phyloP scores from a whole-genome alignment of 2,888 invertebrate genomes.

The Drosophila austrosaltans region DNA sequence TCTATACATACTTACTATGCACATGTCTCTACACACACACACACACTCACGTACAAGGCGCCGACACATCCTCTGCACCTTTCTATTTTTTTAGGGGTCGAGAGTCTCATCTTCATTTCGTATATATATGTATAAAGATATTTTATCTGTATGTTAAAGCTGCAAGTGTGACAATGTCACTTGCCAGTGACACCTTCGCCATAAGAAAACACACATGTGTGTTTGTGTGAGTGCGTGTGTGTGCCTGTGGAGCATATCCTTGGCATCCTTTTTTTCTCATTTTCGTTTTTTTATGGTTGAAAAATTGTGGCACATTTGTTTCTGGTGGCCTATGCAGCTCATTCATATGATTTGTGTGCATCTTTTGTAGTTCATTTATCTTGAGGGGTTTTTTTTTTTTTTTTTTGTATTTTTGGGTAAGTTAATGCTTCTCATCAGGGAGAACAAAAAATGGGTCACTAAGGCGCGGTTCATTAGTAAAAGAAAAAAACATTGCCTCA shows the following conservation, averaged over 20 bases:
- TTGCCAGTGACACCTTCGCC: constrained; percentile 69
- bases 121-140: constrained; percentile 28
- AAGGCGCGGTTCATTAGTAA: constrained; percentile 45
- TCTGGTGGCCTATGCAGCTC: constrained; percentile 30
- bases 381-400: constrained; percentile 40
- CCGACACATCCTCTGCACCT: constrained; percentile 53
- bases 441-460: constrained; percentile 57
- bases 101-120: constrained; percentile 25
- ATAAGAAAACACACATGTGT: constrained; percentile 16
- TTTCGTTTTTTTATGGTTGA: constrained; percentile 49
- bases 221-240: neutral
- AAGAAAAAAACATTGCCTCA: neutral
- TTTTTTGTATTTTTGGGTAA: constrained; percentile 32
- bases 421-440: constrained; percentile 21
- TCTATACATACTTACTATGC: constrained; percentile 48
- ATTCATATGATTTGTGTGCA: constrained; percentile 71
- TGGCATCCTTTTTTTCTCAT: constrained; percentile 5
- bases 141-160: constrained; percentile 43
- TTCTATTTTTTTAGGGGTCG: constrained; percentile 44
- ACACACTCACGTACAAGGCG: constrained; percentile 40
- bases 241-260: constrained; percentile 28
- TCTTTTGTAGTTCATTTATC: constrained; percentile 76
- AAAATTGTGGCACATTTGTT: constrained; percentile 76
- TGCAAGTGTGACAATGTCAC: constrained; percentile 71
- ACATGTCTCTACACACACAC: constrained; percentile 66